These are phyloP conservation scores for Mastomys natalensis DNA, from an alignment of 2,113 vertebrate species.

Conservation along the genomic window DNA sequence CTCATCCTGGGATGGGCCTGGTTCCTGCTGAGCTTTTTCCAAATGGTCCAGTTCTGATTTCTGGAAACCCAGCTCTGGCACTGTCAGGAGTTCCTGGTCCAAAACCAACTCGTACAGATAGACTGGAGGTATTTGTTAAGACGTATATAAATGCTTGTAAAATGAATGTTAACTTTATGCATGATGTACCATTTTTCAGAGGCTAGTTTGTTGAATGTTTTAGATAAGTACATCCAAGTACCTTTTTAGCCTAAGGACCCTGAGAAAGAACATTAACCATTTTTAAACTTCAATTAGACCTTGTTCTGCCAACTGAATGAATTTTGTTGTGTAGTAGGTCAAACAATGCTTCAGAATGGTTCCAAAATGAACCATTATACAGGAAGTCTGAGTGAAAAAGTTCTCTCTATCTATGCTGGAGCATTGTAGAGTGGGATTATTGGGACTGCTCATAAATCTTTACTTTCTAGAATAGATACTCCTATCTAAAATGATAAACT, in stretches of 20 bases:
- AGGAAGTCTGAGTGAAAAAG: not conserved
- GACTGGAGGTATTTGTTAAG: slow-evolving; percentile 94
- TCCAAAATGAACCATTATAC: not conserved
- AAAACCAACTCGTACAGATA: slow-evolving; percentile 96
- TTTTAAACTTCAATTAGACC: not conserved
- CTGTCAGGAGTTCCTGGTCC: slow-evolving; percentile 92
- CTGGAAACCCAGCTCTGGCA: slow-evolving; percentile 94
- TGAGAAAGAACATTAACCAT: slow-evolving; percentile 25
- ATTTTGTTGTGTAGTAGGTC: not conserved
- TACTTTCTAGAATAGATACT: not conserved
- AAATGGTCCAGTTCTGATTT: slow-evolving; percentile 94
- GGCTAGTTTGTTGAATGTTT: slow-evolving; percentile 24
- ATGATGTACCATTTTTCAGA: slow-evolving; percentile 18
- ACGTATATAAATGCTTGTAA: slow-evolving; percentile 45
- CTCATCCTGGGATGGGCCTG: slow-evolving; percentile 95
- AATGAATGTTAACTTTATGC: slow-evolving; percentile 28
- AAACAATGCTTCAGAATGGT: not conserved
- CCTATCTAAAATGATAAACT: not conserved
- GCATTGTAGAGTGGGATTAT: not conserved
- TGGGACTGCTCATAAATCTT: slow-evolving; percentile 27
- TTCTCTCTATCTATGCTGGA: not conserved
- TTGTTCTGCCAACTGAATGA: not conserved
- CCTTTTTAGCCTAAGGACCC: not conserved
- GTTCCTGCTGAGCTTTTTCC: slow-evolving; percentile 95
- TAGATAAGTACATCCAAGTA: not conserved